A percentile compares a stretch with the other conserved stretches of the same genome.
These are phyloP conservation scores for Sinocyclocheilus maitianheensis DNA, from an alignment of 2,113 vertebrate species.

Conservation along the genomic window DNA sequence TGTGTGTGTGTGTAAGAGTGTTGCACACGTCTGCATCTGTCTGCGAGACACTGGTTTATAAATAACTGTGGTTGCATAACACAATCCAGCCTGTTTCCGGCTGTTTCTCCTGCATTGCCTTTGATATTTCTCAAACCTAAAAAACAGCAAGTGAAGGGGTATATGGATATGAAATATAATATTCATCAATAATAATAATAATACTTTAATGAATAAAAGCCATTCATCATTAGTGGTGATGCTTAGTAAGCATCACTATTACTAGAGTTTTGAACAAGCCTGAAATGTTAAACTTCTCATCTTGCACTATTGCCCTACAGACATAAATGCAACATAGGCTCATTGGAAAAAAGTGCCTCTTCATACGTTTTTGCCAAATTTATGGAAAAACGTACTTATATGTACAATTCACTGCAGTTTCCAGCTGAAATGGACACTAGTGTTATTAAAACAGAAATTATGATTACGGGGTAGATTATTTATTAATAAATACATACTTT, in stretches of 20 bases:
- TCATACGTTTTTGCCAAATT: neutral
- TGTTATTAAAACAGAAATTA: neutral
- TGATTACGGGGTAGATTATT: neutral
- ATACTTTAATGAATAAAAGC: constrained; percentile 21
- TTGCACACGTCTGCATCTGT: constrained; percentile 40
- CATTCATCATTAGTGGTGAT: neutral
- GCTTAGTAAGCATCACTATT: neutral
- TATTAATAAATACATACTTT: neutral
- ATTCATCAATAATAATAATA: too few species aligned
- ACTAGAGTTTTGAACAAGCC: neutral
- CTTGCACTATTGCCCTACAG: neutral
- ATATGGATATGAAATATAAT: constrained; percentile 1
- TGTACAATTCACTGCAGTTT: neutral
- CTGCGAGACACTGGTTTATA: constrained; percentile 69
- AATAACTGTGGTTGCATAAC: constrained; percentile 77
- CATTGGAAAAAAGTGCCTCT: neutral
- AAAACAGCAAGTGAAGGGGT: neutral
- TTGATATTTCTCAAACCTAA: constrained; percentile 65
- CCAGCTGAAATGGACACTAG: too few species aligned
- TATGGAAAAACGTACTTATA: neutral
- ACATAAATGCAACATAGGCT: neutral
- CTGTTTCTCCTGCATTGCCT: constrained; percentile 63
- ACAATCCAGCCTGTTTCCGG: constrained; percentile 66
- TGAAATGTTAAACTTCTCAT: too few species aligned
- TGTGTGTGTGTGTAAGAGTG: neutral